Base-by-base conservation (phyloP, 1,140 invertebrate genomes). In the Drosophila pectinifera region DNA sequence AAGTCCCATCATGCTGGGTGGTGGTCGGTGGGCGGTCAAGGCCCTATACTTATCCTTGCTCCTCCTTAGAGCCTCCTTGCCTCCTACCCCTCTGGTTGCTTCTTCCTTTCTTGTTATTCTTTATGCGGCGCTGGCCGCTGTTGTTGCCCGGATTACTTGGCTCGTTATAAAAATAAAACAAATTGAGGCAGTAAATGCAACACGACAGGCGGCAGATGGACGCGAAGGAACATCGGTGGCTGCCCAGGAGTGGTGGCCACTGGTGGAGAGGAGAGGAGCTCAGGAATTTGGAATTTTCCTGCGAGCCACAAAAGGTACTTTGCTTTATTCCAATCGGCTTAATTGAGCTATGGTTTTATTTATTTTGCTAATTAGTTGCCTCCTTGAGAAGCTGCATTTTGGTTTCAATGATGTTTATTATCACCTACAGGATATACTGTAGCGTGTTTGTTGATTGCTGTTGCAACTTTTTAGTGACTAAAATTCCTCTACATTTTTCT, bases 91-190 rank as follows among this genome's bases (percentile, higher is more conserved):
- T 16, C 0, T 8, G 28, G 10, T 11, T 31, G 8, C 28, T 8
- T 14, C 5, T 14, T 8, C 16, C 20, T 14, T 31, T 1, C 26
- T n/a, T 31, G 18, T 22, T 49, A 18, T 46, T 28, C 24, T n/a
- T 20, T 45, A 20, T 57, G 55, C 13, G 38, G 11, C 16, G 24
- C 38, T 26, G 42, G 22, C 14, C 16, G 26, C 16, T 58, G 22
- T 36, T 65, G 41, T 28, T 38, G 28, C 43, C 58, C 7, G 42
- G 45, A 49, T 68, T 41, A 48, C 43, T 34, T 42, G 64, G 59
- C 58, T 68, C 58, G 58, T 64, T 68, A 65, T 65, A 65, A 49
- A 68, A 49, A 67, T 55, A 73, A 46, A 61, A 55, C 48, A 73
- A 73, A 63, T 73, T 63, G 36, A 42, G 46, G 11, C 57, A 73